These are phyloP conservation scores for Melanostigma gelatinosum DNA, from an alignment of 2,113 vertebrate genomes.

Conservation along the genomic window DNA sequence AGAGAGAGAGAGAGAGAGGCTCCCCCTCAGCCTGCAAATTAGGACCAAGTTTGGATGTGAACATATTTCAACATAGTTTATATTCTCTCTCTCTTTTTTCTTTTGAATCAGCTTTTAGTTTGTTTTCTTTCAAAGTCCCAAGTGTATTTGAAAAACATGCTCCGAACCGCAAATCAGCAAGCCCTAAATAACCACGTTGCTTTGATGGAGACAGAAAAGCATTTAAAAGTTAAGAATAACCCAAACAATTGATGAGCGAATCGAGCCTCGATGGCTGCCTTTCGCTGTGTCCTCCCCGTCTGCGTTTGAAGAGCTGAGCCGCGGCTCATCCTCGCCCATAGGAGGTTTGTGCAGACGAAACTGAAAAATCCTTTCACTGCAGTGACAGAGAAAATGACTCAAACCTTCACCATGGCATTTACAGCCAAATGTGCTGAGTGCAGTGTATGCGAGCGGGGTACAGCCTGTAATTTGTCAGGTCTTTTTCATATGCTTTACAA, in stretches of 20 bases:
- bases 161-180: slow-evolving; percentile 15
- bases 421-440: slow-evolving; percentile 85
- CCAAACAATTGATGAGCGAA: slow-evolving; percentile 41
- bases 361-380: slow-evolving; percentile 80
- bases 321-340: slow-evolving; percentile 67
- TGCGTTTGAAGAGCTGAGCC: slow-evolving; percentile 61
- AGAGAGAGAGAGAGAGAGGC: slow-evolving; percentile 51
- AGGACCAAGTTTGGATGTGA: slow-evolving; percentile 75
- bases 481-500: slow-evolving; percentile 81
- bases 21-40: slow-evolving; percentile 66
- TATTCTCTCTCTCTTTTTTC: slow-evolving; percentile 21
- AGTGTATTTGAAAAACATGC: slow-evolving; percentile 26
- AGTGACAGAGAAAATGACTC: slow-evolving; percentile 82
- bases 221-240: slow-evolving; percentile 55
- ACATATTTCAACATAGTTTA: slow-evolving; percentile 53
- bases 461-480: slow-evolving; percentile 83
- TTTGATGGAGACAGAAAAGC: slow-evolving; percentile 28
- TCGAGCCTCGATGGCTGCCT: slow-evolving; percentile 49
- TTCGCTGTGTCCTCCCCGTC: slow-evolving; percentile 40
- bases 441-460: slow-evolving; percentile 74
- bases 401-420: slow-evolving; percentile 85
- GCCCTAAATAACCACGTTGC: slow-evolving; percentile 27
- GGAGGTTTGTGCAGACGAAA: slow-evolving; percentile 75
- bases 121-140: neutral
- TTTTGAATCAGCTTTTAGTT: slow-evolving; percentile 22